A percentile compares a stretch with the other conserved stretches of the same genome.
Evolutionary conservation across 2,113 vertebrate species (phyloP).

Genomic region (Chaetodon auriga): DNA sequence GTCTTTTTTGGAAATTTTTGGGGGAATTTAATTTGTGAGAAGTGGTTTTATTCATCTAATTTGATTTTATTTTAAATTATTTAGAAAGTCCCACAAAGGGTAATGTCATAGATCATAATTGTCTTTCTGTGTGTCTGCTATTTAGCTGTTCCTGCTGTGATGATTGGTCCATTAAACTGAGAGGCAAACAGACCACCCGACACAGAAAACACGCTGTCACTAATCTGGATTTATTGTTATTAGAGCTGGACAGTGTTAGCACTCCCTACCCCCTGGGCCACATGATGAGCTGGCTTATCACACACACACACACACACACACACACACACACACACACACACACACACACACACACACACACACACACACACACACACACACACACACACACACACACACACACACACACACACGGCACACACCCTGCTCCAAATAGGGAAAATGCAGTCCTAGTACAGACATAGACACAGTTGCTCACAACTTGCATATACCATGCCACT

Average conservation of each 20-base stretch:
- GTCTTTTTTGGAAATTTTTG: neutral
- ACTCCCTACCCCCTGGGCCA: conserved; percentile 32
- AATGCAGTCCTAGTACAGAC: conserved; percentile 1
- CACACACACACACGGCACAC: conserved; percentile 27
- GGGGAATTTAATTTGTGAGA: neutral
- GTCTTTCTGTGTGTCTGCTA: neutral
- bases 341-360: too few relatives aligned
- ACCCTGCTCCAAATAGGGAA: conserved; percentile 10
- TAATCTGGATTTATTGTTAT: conserved; percentile 72
- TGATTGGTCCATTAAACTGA: conserved; percentile 31
- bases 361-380: conserved; percentile 18
- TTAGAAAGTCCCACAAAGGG: conserved; percentile 1
- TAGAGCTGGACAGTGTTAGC: conserved; percentile 36
- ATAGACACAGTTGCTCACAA: conserved; percentile 22
- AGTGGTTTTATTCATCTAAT: neutral
- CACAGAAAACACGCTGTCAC: conserved; percentile 50
- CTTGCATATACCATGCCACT: conserved; percentile 34
- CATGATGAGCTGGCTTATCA: conserved; percentile 59
- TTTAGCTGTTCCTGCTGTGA: conserved; percentile 13
- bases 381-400: conserved; percentile 19
- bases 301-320: conserved; percentile 25
- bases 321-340: conserved; percentile 25
- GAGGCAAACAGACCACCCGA: conserved; percentile 35
- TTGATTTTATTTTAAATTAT: neutral
- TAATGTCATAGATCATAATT: neutral